Conservation (phyloP, 2,113 vertebrate genomes). For the Lampris megalopsis region DNA sequence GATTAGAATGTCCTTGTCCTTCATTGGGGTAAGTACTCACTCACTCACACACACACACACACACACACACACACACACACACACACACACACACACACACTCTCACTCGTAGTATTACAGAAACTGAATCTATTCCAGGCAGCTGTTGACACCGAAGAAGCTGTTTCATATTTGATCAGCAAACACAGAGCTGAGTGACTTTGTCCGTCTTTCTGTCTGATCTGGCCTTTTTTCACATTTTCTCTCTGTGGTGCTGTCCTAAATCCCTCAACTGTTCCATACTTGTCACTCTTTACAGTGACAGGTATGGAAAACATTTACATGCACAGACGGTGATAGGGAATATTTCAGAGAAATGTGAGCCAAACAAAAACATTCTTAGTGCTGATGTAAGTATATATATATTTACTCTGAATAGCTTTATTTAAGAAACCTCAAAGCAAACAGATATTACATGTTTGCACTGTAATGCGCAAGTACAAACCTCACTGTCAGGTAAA, state of each 20-base stretch:
- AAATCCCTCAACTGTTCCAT: neutral
- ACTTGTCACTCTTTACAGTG: neutral
- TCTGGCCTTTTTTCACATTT: neutral
- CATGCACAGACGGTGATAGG: neutral
- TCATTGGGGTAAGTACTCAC: conserved; percentile 12
- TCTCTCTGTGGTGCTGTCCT: neutral
- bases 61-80: conserved; percentile 16
- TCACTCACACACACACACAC: conserved; percentile 15
- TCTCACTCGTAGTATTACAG: conserved; percentile 24
- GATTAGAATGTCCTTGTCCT: conserved; percentile 56
- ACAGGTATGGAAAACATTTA: neutral
- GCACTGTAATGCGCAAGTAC: too few relatives aligned
- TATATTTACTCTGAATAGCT: too few relatives aligned
- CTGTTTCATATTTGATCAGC: conserved; percentile 74
- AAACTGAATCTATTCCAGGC: conserved; percentile 71
- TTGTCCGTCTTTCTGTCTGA: neutral
- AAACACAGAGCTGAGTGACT: conserved; percentile 43
- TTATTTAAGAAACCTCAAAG: too few relatives aligned
- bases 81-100: conserved; percentile 9
- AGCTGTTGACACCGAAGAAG: conserved; percentile 48
- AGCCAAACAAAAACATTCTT: too few relatives aligned
- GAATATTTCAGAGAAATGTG: too few relatives aligned
- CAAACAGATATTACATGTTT: too few relatives aligned
- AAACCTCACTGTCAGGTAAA: too few relatives aligned
- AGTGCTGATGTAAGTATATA: too few relatives aligned